Conservation (phyloP, 2,888 invertebrate species). For the Xylophagus ater region DNA sequence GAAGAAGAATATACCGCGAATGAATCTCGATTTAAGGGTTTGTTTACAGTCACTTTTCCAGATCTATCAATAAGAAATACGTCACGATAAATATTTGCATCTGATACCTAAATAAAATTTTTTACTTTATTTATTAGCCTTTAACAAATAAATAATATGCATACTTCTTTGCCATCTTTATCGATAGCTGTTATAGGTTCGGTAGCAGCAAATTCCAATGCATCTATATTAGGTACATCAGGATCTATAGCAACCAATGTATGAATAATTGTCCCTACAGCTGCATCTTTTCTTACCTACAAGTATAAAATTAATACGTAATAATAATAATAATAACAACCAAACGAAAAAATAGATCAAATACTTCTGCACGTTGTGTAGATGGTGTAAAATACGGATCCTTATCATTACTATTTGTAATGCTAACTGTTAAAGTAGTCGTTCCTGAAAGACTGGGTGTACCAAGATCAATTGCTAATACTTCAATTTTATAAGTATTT, state of each 20-base stretch:
- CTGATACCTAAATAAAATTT: conserved; percentile 23
- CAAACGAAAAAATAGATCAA: conserved; percentile 12
- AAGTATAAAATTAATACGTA: background rate
- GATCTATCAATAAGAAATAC: conserved; percentile 53
- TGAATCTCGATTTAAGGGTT: conserved; percentile 33
- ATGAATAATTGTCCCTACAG: conserved; percentile 58
- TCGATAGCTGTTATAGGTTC: conserved; percentile 69
- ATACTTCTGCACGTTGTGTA: conserved; percentile 65
- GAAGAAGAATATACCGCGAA: conserved; percentile 28
- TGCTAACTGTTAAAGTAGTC: conserved; percentile 63
- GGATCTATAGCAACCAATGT: conserved; percentile 66
- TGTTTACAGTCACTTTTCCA: conserved; percentile 41
- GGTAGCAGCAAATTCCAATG: conserved; percentile 51
- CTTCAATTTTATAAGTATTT: conserved; percentile 67
- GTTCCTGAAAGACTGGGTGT: conserved; percentile 72
- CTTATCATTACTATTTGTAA: conserved; percentile 82
- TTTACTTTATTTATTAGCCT: background rate
- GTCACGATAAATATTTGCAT: conserved; percentile 44
- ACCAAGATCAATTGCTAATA: conserved; percentile 72
- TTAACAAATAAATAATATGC: background rate
- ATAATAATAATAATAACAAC: background rate
- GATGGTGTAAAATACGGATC: conserved; percentile 69
- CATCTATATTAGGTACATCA: conserved; percentile 58
- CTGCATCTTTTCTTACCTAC: conserved; percentile 65
- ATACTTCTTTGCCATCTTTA: conserved; percentile 66